A percentile compares a stretch with the other conserved stretches of the same genome.
These are phyloP conservation scores for Copidosoma floridanum DNA, from an alignment of 1,140 invertebrate genomes.

Conservation along the genomic window DNA sequence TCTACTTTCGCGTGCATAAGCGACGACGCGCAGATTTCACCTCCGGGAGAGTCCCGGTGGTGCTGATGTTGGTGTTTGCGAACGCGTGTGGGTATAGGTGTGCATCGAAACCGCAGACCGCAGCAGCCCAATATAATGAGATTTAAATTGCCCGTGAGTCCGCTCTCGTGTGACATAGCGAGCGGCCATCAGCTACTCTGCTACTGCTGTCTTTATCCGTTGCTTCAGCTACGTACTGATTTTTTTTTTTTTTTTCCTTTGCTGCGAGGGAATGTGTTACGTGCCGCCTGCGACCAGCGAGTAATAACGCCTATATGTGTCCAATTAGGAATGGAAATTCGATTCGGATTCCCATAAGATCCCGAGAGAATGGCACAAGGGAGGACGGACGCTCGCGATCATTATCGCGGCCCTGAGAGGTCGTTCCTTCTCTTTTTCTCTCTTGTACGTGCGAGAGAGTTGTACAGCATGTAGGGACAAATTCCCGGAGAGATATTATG, in stretches of 20 bases:
- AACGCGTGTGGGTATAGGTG: too few relatives aligned
- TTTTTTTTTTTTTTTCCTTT: not conserved
- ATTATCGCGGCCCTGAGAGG: conserved; percentile 13
- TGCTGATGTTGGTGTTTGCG: too few relatives aligned
- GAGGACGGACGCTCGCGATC: conserved; percentile 14
- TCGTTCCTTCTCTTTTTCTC: too few relatives aligned
- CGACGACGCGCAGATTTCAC: not conserved
- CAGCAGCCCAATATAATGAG: conserved; percentile 49
- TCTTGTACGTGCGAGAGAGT: too few relatives aligned
- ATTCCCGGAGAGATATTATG: conserved; percentile 9
- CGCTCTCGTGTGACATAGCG: conserved; percentile 41
- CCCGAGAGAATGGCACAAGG: not conserved
- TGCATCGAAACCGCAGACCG: conserved; percentile 45
- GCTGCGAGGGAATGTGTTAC: not conserved
- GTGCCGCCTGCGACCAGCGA: not conserved
- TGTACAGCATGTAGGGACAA: conserved; percentile 13
- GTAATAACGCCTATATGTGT: not conserved
- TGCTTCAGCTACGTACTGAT: too few relatives aligned
- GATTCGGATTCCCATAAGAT: conserved; percentile 33
- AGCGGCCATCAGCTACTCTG: too few relatives aligned
- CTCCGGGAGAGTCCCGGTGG: not conserved
- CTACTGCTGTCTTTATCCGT: too few relatives aligned
- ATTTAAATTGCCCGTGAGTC: conserved; percentile 51
- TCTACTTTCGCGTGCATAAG: not conserved
- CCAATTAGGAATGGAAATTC: conserved; percentile 45